Percentiles rank a stretch among this genome's conserved stretches.
phyloP scores from a whole-genome alignment of 2,113 vertebrate species.

The Trachemys scripta region DNA sequence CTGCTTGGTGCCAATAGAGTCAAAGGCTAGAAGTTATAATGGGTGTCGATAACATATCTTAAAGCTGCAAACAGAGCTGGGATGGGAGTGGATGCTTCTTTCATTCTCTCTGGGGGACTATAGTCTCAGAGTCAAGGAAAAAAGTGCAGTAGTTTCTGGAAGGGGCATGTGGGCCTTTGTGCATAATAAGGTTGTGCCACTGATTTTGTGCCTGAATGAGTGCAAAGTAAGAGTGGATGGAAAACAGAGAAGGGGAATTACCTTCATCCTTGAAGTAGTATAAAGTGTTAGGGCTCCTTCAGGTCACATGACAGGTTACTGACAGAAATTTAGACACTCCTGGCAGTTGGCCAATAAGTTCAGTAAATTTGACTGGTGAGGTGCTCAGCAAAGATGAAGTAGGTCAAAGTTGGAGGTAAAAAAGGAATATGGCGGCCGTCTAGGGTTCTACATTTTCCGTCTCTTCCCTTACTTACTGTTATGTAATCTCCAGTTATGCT shows the following conservation, averaged over 20 bases:
- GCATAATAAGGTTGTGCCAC: neutral
- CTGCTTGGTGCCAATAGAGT: neutral
- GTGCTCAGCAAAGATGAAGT: neutral
- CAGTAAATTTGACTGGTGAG: neutral
- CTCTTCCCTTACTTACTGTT: neutral
- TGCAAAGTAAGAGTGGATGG: neutral
- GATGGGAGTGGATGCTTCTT: neutral
- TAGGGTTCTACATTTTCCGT: neutral
- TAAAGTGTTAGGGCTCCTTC: neutral
- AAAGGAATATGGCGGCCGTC: neutral
- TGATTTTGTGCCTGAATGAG: slow-evolving; percentile 42
- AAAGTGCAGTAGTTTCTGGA: neutral
- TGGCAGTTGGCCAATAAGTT: neutral
- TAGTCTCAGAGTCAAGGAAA: neutral
- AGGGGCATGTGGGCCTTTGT: neutral
- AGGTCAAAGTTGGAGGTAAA: neutral
- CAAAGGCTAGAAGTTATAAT: neutral
- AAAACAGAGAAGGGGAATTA: slow-evolving; percentile 8
- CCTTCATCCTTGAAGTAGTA: neutral
- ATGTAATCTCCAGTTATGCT: neutral
- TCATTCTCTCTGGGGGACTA: neutral
- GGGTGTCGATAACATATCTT: rapidly evolving
- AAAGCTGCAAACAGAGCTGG: neutral
- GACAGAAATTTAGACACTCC: neutral
- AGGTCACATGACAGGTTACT: neutral